Evolutionary conservation across 2,888 invertebrate genomes (phyloP).

Genomic region (Aromia moschata): DNA sequence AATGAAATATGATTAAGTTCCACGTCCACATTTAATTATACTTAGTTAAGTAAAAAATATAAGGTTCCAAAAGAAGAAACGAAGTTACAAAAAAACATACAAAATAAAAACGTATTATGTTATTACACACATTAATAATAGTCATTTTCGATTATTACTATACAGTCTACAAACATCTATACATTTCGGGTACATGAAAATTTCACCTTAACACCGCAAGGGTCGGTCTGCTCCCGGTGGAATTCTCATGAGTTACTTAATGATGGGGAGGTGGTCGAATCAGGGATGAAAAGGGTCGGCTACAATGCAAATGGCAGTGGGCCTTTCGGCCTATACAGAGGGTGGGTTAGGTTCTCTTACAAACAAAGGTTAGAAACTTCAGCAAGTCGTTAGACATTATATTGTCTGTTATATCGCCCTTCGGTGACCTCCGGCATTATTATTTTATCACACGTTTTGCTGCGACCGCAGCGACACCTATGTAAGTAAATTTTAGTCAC

Average conservation of each 20-base stretch:
- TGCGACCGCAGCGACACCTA: background rate
- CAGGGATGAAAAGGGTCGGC: conserved; percentile 44
- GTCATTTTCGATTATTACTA: conserved; percentile 48
- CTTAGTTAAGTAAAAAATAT: conserved; percentile 54
- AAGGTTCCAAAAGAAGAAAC: conserved; percentile 40
- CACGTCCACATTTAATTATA: conserved; percentile 53
- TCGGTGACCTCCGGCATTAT: conserved; percentile 8
- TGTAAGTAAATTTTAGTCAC: conserved; percentile 15
- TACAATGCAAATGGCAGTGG: conserved; percentile 51
- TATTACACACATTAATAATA: conserved; percentile 48
- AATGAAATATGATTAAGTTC: conserved; percentile 49
- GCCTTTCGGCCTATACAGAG: conserved; percentile 37
- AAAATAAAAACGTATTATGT: conserved; percentile 38
- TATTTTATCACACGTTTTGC: conserved; percentile 19
- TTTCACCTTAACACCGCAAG: conserved; percentile 43
- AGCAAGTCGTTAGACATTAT: conserved; percentile 17
- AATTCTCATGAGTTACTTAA: conserved; percentile 48
- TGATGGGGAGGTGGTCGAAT: conserved; percentile 46
- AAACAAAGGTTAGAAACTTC: conserved; percentile 35
- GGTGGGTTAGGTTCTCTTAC: conserved; percentile 30
- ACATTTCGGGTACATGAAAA: conserved; percentile 49
- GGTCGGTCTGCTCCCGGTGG: conserved; percentile 43
- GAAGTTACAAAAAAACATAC: conserved; percentile 36
- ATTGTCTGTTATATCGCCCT: conserved; percentile 13
- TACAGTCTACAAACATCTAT: conserved; percentile 60